Conservation (phyloP, 2,888 invertebrate genomes). For the Conistra vaccinii region DNA sequence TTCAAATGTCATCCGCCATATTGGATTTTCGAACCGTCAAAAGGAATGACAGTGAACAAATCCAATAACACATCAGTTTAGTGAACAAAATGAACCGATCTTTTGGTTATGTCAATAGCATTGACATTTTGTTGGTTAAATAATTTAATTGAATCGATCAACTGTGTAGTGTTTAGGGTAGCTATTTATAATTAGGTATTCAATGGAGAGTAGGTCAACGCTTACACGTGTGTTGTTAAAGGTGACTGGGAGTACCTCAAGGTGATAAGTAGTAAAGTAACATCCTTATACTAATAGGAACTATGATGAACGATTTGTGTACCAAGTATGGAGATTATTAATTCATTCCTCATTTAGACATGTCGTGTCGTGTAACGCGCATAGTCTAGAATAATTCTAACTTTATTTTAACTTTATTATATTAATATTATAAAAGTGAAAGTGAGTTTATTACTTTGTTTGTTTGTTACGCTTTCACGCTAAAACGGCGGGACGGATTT, state of each 20-base stretch:
- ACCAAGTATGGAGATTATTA: background rate
- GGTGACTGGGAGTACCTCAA: background rate
- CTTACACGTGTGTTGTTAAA: background rate
- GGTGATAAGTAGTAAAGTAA: background rate
- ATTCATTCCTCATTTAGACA: too few species aligned
- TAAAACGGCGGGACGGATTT: too few species aligned
- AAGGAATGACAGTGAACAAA: conserved; percentile 48
- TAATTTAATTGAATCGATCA: conserved; percentile 13
- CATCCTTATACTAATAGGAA: background rate
- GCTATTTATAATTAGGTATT: background rate
- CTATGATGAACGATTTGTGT: background rate
- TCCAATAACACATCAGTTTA: conserved; percentile 29
- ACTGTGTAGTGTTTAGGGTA: background rate
- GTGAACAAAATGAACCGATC: conserved; percentile 9
- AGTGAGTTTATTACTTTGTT: too few species aligned
- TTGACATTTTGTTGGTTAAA: conserved; percentile 28
- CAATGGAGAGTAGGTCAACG: conserved; percentile 6
- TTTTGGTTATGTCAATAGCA: conserved; percentile 24
- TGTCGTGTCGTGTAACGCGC: too few species aligned
- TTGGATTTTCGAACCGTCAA: conserved; percentile 43
- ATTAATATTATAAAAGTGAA: too few species aligned
- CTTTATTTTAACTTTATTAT: too few species aligned
- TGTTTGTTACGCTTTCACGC: too few species aligned
- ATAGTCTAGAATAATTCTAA: too few species aligned
- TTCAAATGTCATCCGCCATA: conserved; percentile 48